A percentile compares a stretch with the other conserved stretches of the same genome.
These are phyloP conservation scores for Platanista minor DNA, from an alignment of 2,113 vertebrate genomes.

Conservation along the genomic window DNA sequence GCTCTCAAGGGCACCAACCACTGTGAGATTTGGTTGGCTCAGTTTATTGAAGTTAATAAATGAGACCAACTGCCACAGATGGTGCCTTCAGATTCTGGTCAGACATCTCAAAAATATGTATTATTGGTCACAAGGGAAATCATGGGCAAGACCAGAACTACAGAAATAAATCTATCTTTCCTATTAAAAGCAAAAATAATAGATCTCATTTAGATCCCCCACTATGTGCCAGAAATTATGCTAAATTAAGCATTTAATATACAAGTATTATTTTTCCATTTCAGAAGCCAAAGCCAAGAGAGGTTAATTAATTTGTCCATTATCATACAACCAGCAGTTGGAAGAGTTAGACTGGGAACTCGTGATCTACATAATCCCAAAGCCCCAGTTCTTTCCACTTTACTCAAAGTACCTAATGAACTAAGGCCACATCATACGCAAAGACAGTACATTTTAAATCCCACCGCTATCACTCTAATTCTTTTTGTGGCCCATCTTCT, in stretches of 20 bases:
- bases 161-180: constrained; percentile 25
- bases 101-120: background rate
- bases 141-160: background rate
- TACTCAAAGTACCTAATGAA: background rate
- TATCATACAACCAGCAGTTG: background rate
- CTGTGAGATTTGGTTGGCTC: background rate
- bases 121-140: constrained; percentile 1
- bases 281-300: background rate
- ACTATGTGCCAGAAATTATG: background rate
- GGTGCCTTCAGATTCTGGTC: background rate
- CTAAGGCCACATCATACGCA: background rate
- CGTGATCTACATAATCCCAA: background rate
- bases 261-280: background rate
- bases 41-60: constrained; percentile 3
- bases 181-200: background rate
- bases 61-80: background rate
- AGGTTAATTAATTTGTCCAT: background rate
- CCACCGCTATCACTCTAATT: background rate
- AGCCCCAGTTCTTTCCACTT: background rate
- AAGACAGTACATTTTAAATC: background rate
- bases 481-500: background rate
- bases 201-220: background rate
- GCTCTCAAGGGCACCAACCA: background rate
- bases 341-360: background rate
- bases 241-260: background rate